These are phyloP conservation scores for Arnoldichthys spilopterus DNA, from an alignment of 2,797 vertebrate species.

Conservation along the genomic window DNA sequence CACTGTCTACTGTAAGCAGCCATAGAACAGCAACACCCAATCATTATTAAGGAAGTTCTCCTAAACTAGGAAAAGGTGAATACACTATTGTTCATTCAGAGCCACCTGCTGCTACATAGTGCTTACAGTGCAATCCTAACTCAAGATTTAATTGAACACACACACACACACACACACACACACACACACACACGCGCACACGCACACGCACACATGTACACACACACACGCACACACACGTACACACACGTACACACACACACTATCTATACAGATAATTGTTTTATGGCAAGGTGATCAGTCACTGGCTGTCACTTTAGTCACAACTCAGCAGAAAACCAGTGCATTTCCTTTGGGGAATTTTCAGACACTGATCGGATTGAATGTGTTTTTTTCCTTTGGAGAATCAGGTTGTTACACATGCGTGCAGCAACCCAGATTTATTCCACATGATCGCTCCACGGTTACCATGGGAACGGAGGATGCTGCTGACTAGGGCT, in stretches of 20 bases:
- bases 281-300: constrained; percentile 29
- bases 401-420: constrained; percentile 26
- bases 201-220: too few species aligned
- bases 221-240: constrained; percentile 5
- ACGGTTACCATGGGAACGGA: constrained; percentile 34
- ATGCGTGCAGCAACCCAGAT: constrained; percentile 21
- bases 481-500: constrained; percentile 44
- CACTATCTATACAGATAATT: background rate
- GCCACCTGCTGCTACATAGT: constrained; percentile 24
- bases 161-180: background rate
- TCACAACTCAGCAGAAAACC: constrained; percentile 35
- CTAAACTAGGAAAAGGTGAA: constrained; percentile 1
- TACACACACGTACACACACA: background rate
- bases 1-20: background rate
- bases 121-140: constrained; percentile 13
- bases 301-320: constrained; percentile 35
- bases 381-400: background rate
- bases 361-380: constrained; percentile 29
- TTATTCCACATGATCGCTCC: constrained; percentile 25
- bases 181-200: background rate
- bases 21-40: background rate
- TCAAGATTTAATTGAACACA: constrained; percentile 23
- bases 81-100: background rate
- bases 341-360: constrained; percentile 27
- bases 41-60: background rate